Base-by-base conservation (phyloP, 2,888 invertebrate genomes). In the Agrochola lychnidis region DNA sequence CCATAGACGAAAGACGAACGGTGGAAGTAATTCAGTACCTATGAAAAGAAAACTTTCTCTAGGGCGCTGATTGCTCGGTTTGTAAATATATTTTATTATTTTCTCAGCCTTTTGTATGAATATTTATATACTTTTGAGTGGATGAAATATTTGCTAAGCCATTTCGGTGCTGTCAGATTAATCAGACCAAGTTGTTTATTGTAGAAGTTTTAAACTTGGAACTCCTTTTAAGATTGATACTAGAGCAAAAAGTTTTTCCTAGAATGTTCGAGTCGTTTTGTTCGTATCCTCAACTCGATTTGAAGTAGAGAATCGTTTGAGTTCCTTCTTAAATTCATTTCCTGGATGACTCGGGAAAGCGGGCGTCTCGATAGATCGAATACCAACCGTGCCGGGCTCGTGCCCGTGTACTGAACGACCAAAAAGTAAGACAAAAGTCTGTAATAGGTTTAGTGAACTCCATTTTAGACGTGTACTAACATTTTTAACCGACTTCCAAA, bases 311-410 rank as follows among this genome's bases (percentile, higher is more conserved):
- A 75, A 79, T 75, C 80, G 85, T 79, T 81, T 67, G 79, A 88
- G 85, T 84, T 87, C 75, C 78, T 87, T 83, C 88, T 88, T 90
- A 92, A 92, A 91, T 90, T 91, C 89, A 91, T 92, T 92, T 92
- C 90, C 90, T 87, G 89, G 87, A 89, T 87, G 88, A 84, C 82
- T 87, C 70, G 59, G 76, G 69, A 73, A 83, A 82, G 81, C 71
- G 85, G 80, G 75, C 82, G 83, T 79, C 81, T 79, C 82, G 81
- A 76, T 69, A 76, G 82, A 88, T 90, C 89, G 84, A 90, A 88
- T 88, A 80, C 83, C 88, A 84, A 81, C 81, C 82, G 77, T 76
- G 71, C 67, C 68, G 42, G 36, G 71, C 63, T 62, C 57, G 72
- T 45, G 61, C 42, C 51, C 59, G 77, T 70, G 69, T 79, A 63